A percentile compares a stretch with the other conserved stretches of the same genome.
Evolutionary conservation across 2,888 invertebrate genomes (phyloP).

Genomic region (Byasa hedistus): DNA sequence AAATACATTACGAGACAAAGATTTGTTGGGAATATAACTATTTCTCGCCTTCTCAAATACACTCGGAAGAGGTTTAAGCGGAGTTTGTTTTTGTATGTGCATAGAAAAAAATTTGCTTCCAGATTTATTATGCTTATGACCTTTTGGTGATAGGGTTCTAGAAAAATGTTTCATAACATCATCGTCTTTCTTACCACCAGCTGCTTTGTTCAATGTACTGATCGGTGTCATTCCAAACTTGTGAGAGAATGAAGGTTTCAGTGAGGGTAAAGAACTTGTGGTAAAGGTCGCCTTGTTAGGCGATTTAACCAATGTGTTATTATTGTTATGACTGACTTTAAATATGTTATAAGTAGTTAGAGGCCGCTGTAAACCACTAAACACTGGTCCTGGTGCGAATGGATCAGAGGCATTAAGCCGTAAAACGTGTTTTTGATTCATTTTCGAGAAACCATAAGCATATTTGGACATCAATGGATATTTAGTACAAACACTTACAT

Average conservation of each 20-base stretch:
- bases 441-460: slow-evolving; percentile 64
- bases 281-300: slow-evolving; percentile 56
- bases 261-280: slow-evolving; percentile 60
- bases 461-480: slow-evolving; percentile 67
- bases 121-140: slow-evolving; percentile 55
- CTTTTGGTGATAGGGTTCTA: slow-evolving; percentile 61
- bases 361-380: slow-evolving; percentile 71
- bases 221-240: slow-evolving; percentile 74
- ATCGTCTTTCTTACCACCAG: slow-evolving; percentile 56
- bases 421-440: slow-evolving; percentile 60
- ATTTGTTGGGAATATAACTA: slow-evolving; percentile 70
- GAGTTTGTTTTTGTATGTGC: slow-evolving; percentile 55
- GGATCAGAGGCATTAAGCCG: slow-evolving; percentile 67
- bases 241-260: slow-evolving; percentile 70
- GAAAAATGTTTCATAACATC: slow-evolving; percentile 52
- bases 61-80: slow-evolving; percentile 58
- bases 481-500: slow-evolving; percentile 69
- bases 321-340: slow-evolving; percentile 71
- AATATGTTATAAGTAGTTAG: slow-evolving; percentile 71
- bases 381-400: slow-evolving; percentile 76
- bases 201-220: slow-evolving; percentile 49
- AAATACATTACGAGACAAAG: slow-evolving; percentile 70
- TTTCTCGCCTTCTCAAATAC: slow-evolving; percentile 73
- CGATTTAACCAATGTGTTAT: slow-evolving; percentile 67
- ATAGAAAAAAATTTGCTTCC: slow-evolving; percentile 45